Base-by-base conservation (phyloP, 1,140 invertebrate species). In the Cataglyphis hispanica region DNA sequence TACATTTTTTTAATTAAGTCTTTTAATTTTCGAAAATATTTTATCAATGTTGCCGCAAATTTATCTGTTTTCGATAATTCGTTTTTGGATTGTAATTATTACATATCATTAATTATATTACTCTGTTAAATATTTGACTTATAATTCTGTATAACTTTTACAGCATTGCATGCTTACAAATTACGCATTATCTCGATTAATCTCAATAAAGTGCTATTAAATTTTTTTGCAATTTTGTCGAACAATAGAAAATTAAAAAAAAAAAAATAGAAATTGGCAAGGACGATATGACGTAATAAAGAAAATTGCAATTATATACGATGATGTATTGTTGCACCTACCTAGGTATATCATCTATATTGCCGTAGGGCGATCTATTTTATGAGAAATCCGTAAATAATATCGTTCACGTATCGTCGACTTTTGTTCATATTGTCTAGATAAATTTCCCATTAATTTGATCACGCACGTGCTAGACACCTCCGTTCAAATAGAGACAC, bases 391-490 rank as follows among this genome's bases (percentile, higher is more conserved):
- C 13, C 53, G 50, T 83, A 69, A 80, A 80, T 56, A 80, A 80
- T 69, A 60, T 58, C 37, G 66, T 56, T 53, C 16, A 50, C 46
- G 6, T 50, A 50, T 50, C 46, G 46, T 50, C n/a, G 64, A 80
- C 34, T 83, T 83, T 69, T 34, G 37, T 69, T 58, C 37, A 61
- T 83, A 83, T 72, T 46, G 37, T 34, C 37, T 56, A 72, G 53
- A 83, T 83, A 83, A 72, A 74, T 72, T 83, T 83, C 60, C 25
- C 25, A 74, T 83, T 81, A 81, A 81, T 60, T 74, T 34, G 37
- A 22, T 74, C 25, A 58, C 25, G 22, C 22, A 27, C 63, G 31
- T 66, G 46, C 16, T 16, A 10, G 8, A 56, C 64, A 11, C 7
- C 22, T 34, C 31, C 27, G 34, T 80, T 80, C 63, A 31, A 67